Evolutionary conservation across 2,888 invertebrate genomes (phyloP), one percentile per base, ranked within the genome.

Genomic region (Trachelus tabidus): DNA sequence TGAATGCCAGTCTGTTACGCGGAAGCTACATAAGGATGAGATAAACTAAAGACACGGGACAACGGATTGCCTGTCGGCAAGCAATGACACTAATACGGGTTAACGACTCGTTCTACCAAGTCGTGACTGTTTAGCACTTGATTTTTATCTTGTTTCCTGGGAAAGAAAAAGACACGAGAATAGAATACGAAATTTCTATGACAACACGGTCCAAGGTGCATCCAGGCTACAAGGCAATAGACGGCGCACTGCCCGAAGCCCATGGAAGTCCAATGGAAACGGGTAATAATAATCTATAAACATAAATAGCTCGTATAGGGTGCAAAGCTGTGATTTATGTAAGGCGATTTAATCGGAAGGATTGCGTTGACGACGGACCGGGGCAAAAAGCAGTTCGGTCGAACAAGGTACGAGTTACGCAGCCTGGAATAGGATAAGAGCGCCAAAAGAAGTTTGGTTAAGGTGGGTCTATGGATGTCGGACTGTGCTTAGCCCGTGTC

Each of bases 401-500:
- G 79, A 71, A 34, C 31, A 34, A 71, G 33, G 31, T 31, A 71
- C 71, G 71, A 71, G 71, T 71, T 71, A 71, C 71, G 33, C 15
- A 34, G 31, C 71, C 33, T 71, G 33, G 71, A 71, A 30, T 34
- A 34, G 31, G 71, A 33, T 71, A 71, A 78, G 74, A 76, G 77
- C 23, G 68, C 75, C 77, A 76, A 75, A 85, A 87, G 83, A 83
- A 83, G 84, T 85, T 82, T 79, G 83, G 84, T 76, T 82, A 71
- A 85, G 85, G 84, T 83, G 84, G 86, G 83, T 85, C 83, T 84
- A 85, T 83, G 82, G 87, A 86, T 86, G 89, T 87, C 83, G 86
- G 79, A 79, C 82, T 87, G 86, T 84, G 88, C 88, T 89, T 88
- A 89, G 87, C 82, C 87, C 88, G 90, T 89, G 90, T 90, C 90